A percentile compares a stretch with the other conserved stretches of the same genome.
These are phyloP conservation scores for Microtus richardsoni DNA, from an alignment of 2,113 vertebrate genomes.

Conservation along the genomic window DNA sequence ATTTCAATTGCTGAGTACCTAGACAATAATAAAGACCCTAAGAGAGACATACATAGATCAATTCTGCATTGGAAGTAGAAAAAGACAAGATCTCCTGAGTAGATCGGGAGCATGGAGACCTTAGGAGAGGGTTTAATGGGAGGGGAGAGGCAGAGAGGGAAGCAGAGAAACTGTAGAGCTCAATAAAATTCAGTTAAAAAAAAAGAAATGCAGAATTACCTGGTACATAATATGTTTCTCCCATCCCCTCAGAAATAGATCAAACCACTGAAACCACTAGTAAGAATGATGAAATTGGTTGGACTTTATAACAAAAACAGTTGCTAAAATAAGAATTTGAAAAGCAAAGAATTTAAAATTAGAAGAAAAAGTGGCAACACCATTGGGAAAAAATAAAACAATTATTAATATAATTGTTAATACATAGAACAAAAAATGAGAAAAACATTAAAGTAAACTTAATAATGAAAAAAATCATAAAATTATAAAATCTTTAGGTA, in stretches of 20 bases:
- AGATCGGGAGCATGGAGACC: too few species aligned
- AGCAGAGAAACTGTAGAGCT: too few species aligned
- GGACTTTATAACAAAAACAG: background rate
- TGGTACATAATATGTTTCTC: background rate
- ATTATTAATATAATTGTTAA: background rate
- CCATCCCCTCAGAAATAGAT: background rate
- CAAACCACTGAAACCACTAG: background rate
- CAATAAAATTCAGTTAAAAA: too few species aligned
- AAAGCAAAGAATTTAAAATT: background rate
- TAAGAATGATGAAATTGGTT: background rate
- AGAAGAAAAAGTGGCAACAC: too few species aligned
- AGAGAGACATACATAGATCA: too few species aligned
- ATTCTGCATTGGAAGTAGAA: too few species aligned
- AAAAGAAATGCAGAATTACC: constrained; percentile 3
- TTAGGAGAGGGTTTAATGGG: too few species aligned
- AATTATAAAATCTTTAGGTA: background rate
- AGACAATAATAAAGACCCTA: too few species aligned
- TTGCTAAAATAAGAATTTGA: background rate
- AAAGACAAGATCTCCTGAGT: too few species aligned
- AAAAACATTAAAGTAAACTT: background rate
- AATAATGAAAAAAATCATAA: background rate
- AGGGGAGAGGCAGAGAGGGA: too few species aligned
- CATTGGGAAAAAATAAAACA: background rate
- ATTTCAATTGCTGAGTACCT: too few species aligned
- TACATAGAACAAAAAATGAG: background rate